A percentile compares a stretch with the other conserved stretches of the same genome.
phyloP scores from a whole-genome alignment of 2,113 vertebrate species.

The Strix aluco region DNA sequence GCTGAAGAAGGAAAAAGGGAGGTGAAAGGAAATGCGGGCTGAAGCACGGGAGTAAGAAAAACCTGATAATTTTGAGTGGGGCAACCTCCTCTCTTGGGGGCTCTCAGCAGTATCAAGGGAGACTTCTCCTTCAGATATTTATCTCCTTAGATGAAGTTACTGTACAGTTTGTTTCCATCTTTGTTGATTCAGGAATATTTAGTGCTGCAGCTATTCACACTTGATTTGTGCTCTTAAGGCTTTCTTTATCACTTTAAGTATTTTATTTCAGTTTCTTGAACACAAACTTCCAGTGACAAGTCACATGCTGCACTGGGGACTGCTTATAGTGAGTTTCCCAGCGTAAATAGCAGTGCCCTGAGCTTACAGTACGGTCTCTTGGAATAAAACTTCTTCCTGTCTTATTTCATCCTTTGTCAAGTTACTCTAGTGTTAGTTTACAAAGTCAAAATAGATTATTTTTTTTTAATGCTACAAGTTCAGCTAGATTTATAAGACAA shows the following conservation, averaged over 20 bases:
- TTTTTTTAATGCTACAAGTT: background rate
- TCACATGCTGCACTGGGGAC: rapidly evolving
- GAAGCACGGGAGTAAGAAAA: background rate
- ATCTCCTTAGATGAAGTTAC: background rate
- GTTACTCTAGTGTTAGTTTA: background rate
- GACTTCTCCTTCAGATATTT: background rate
- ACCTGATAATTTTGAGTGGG: background rate
- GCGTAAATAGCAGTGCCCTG: background rate
- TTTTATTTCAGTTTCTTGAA: background rate
- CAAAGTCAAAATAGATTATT: background rate
- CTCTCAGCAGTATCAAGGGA: background rate
- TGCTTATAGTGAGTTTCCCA: background rate
- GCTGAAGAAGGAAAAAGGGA: background rate
- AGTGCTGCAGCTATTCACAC: background rate
- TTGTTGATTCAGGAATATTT: background rate
- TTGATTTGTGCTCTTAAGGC: background rate
- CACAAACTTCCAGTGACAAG: background rate
- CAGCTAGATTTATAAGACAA: background rate
- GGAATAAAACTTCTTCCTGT: background rate
- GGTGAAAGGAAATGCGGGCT: background rate
- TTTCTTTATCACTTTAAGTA: background rate
- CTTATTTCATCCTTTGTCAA: background rate
- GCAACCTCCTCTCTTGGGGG: background rate
- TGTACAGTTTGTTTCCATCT: background rate
- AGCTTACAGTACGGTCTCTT: background rate